Evolutionary conservation across 2,888 invertebrate genomes (phyloP).

Genomic region (Leistus spinibarbis): DNA sequence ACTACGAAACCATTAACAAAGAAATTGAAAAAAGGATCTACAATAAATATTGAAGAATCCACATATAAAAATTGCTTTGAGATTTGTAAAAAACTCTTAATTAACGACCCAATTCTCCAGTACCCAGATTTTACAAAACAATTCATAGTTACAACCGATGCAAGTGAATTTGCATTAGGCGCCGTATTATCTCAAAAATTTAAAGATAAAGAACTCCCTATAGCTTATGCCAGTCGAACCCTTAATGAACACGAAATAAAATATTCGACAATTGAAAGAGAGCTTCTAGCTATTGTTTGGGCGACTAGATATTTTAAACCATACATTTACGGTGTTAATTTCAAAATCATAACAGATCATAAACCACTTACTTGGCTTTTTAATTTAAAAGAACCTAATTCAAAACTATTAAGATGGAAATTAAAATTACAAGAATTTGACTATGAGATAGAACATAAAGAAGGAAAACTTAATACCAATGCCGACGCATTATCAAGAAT

Average conservation of each 20-base stretch:
- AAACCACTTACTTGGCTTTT: slow-evolving; percentile 49
- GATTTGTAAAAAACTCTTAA: not conserved
- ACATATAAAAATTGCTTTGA: not conserved
- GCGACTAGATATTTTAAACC: slow-evolving; percentile 42
- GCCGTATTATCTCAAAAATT: not conserved
- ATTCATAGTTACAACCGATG: not conserved
- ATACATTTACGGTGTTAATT: slow-evolving; percentile 45
- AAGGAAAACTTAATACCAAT: slow-evolving; percentile 1
- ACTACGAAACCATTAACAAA: slow-evolving; percentile 34
- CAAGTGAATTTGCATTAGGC: not conserved
- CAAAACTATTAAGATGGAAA: slow-evolving; percentile 49
- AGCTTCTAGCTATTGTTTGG: slow-evolving; percentile 43
- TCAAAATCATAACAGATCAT: slow-evolving; percentile 52
- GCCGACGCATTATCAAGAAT: not conserved
- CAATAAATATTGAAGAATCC: not conserved
- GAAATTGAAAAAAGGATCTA: slow-evolving; percentile 31
- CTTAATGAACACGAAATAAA: slow-evolving; percentile 40
- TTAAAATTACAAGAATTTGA: slow-evolving; percentile 47
- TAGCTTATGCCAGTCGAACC: slow-evolving; percentile 41
- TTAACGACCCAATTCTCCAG: not conserved
- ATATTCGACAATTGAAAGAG: slow-evolving; percentile 42
- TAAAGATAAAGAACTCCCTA: not conserved
- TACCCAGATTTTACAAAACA: not conserved
- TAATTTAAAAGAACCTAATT: slow-evolving; percentile 50
- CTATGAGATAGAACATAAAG: slow-evolving; percentile 37